Percentiles rank a stretch among this genome's conserved stretches.
phyloP scores from a whole-genome alignment of 2,113 vertebrate genomes.

The Cavia porcellus region DNA sequence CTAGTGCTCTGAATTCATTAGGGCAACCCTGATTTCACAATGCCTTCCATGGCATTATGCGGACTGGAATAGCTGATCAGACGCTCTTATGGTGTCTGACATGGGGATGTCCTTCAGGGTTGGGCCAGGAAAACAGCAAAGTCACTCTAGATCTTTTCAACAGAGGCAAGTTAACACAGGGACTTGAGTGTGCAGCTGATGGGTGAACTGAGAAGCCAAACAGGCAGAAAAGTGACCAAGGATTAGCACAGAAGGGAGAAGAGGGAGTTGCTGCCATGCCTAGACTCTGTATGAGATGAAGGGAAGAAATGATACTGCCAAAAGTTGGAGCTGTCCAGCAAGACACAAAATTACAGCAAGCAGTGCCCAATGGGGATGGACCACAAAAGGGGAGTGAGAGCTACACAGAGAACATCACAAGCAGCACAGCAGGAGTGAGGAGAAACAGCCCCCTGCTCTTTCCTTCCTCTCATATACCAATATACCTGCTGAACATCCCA shows the following conservation, averaged over 20 bases:
- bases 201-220: background rate
- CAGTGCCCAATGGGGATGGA: background rate
- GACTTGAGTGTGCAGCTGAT: background rate
- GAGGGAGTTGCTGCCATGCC: background rate
- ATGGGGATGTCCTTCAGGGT: background rate
- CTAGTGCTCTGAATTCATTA: slow-evolving; percentile 19
- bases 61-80: background rate
- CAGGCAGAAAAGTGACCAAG: background rate
- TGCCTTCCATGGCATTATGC: background rate
- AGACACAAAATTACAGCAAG: background rate
- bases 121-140: background rate
- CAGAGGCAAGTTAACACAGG: background rate
- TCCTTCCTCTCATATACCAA: background rate
- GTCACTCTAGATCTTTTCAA: slow-evolving; percentile 29
- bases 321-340: background rate
- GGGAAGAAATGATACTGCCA: background rate
- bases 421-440: background rate
- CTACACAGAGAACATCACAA: background rate
- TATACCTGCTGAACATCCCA: background rate
- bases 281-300: background rate
- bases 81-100: background rate
- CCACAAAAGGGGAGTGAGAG: background rate
- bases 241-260: background rate
- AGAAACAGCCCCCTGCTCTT: background rate
- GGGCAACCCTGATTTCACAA: background rate